phyloP scores from a whole-genome alignment of 2,888 invertebrate genomes.

The Nesidiocoris tenuis region DNA sequence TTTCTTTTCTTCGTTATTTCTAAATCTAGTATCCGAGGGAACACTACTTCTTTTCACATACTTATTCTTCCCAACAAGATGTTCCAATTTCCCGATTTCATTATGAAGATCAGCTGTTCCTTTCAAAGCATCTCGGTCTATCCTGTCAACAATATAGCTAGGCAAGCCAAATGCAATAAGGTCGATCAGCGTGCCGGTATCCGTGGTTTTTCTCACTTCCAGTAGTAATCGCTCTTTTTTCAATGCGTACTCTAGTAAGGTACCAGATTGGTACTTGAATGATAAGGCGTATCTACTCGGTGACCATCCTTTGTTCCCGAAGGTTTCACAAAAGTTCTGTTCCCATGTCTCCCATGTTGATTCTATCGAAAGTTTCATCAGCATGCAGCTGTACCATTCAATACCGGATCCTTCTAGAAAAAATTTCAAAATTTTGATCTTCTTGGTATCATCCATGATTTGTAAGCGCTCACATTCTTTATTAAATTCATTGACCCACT shows the following conservation, averaged over 20 bases:
- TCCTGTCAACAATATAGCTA: conserved; percentile 51
- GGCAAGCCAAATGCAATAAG: conserved; percentile 49
- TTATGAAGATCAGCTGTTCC: conserved; percentile 52
- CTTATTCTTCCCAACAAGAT: conserved; percentile 44
- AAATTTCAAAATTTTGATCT: conserved; percentile 22
- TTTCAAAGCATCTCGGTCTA: conserved; percentile 52
- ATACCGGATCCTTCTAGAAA: conserved; percentile 13
- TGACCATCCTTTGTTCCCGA: conserved; percentile 24
- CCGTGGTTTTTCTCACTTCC: conserved; percentile 39
- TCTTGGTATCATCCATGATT: not conserved
- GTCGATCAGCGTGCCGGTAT: conserved; percentile 40
- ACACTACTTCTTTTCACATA: not conserved
- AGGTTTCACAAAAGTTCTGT: conserved; percentile 31
- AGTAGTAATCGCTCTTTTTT: conserved; percentile 19
- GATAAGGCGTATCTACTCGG: conserved; percentile 7
- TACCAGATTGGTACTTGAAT: conserved; percentile 13
- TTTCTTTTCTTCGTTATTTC: conserved; percentile 10
- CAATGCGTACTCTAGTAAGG: conserved; percentile 16
- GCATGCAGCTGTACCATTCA: conserved; percentile 28
- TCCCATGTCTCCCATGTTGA: conserved; percentile 32
- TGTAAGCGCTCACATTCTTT: conserved; percentile 4
- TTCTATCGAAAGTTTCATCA: conserved; percentile 32
- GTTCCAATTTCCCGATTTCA: conserved; percentile 52
- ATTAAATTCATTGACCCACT: conserved; percentile 4
- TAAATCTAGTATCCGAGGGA: not conserved